Conservation (phyloP, 2,797 vertebrate species). For the Echiichthys vipera region DNA sequence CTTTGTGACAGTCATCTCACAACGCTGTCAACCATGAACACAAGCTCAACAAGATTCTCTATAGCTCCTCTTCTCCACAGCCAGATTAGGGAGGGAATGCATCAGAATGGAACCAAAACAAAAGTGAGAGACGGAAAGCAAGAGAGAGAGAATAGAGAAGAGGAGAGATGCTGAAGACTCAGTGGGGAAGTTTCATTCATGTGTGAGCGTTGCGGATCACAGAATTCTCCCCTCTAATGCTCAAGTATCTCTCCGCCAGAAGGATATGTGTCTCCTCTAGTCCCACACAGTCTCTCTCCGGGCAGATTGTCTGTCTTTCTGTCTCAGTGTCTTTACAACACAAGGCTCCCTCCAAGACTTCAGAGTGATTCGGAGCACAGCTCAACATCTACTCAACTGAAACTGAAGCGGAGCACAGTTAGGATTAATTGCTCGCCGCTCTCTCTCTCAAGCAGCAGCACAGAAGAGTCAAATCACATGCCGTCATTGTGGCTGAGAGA, state of each 20-base stretch:
- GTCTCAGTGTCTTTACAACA: conserved; percentile 67
- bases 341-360: conserved; percentile 66
- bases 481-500: conserved; percentile 60
- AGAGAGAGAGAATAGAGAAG: conserved; percentile 2
- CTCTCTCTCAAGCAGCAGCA: conserved; percentile 69
- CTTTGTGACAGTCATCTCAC: conserved; percentile 85
- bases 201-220: conserved; percentile 77
- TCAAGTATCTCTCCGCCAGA: conserved; percentile 67
- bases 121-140: conserved; percentile 43
- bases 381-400: conserved; percentile 71
- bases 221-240: conserved; percentile 75
- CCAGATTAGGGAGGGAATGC: conserved; percentile 80
- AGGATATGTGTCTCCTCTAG: conserved; percentile 69
- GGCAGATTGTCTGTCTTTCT: conserved; percentile 73
- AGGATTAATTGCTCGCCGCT: conserved; percentile 77
- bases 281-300: conserved; percentile 63
- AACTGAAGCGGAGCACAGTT: conserved; percentile 67
- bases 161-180: conserved; percentile 64
- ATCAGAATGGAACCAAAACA: conserved; percentile 77
- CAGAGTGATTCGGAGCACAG: conserved; percentile 67
- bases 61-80: conserved; percentile 68
- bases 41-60: conserved; percentile 79
- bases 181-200: conserved; percentile 77
- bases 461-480: conserved; percentile 68
- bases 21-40: conserved; percentile 81